A percentile compares a stretch with the other conserved stretches of the same genome.
These are phyloP conservation scores for Crioceris asparagi DNA, from an alignment of 2,888 invertebrate genomes.

Conservation along the genomic window DNA sequence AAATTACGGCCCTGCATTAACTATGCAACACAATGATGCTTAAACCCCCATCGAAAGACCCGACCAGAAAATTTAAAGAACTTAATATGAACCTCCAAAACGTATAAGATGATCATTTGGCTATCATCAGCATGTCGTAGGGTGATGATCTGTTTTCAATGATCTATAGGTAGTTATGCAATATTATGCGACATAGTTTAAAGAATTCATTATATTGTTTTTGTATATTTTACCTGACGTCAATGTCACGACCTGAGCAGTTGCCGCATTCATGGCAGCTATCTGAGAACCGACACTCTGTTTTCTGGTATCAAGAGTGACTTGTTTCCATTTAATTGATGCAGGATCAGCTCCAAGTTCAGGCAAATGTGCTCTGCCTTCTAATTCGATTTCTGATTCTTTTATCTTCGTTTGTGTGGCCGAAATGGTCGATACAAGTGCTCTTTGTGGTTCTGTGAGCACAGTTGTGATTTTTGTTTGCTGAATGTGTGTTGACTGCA, in stretches of 20 bases:
- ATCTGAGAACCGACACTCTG: constrained; percentile 95
- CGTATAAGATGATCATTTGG: too few species aligned
- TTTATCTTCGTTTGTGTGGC: constrained; percentile 81
- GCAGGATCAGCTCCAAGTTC: constrained; percentile 75
- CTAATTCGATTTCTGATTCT: constrained; percentile 65
- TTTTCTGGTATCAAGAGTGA: constrained; percentile 86
- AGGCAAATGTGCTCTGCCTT: constrained; percentile 48
- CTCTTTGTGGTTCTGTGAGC: constrained; percentile 84
- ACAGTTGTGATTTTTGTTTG: constrained; percentile 79
- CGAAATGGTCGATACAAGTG: constrained; percentile 81
- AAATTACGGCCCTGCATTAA: too few species aligned
- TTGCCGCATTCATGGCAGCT: constrained; percentile 98
- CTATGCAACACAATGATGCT: too few species aligned
- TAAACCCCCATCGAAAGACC: too few species aligned
- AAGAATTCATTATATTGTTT: background rate
- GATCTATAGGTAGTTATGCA: background rate
- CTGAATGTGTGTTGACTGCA: constrained; percentile 43
- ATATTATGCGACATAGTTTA: background rate
- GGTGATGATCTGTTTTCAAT: too few species aligned
- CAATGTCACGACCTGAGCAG: constrained; percentile 62
- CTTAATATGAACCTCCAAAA: too few species aligned
- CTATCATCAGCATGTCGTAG: too few species aligned
- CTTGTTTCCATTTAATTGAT: constrained; percentile 88
- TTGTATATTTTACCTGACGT: constrained; percentile 32
- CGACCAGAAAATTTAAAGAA: too few species aligned